Evolutionary conservation across 1,140 invertebrate genomes (phyloP).

Genomic region (Drosophila oshimai): DNA sequence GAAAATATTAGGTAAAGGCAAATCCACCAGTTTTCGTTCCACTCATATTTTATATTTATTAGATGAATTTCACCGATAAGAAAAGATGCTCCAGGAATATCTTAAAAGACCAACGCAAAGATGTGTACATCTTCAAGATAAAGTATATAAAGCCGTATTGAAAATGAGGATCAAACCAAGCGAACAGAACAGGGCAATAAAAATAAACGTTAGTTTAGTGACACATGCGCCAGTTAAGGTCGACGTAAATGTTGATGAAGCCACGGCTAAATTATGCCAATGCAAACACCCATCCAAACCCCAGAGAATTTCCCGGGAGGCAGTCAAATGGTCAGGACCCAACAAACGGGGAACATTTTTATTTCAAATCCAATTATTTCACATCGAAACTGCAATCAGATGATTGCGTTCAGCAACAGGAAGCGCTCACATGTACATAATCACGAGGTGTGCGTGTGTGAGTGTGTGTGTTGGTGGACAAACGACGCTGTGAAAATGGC

Average conservation of each 20-base stretch:
- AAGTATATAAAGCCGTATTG: slow-evolving; percentile 2
- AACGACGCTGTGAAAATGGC: slow-evolving; percentile 68
- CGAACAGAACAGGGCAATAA: slow-evolving; percentile 44
- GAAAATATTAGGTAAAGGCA: not conserved
- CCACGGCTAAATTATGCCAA: slow-evolving; percentile 56
- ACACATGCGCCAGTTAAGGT: slow-evolving; percentile 53
- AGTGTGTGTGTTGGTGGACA: slow-evolving; percentile 7
- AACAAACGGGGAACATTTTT: slow-evolving; percentile 68
- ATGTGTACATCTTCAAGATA: not conserved
- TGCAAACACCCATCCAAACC: slow-evolving; percentile 13
- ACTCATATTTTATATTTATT: too few species aligned
- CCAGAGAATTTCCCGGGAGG: not conserved
- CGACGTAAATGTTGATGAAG: slow-evolving; percentile 37
- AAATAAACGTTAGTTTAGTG: slow-evolving; percentile 74
- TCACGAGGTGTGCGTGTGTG: not conserved
- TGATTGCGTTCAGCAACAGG: slow-evolving; percentile 76
- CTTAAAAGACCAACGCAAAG: not conserved
- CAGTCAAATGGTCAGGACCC: slow-evolving; percentile 19
- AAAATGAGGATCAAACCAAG: slow-evolving; percentile 39
- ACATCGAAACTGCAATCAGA: slow-evolving; percentile 77
- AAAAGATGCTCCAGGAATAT: too few species aligned
- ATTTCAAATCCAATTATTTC: slow-evolving; percentile 81
- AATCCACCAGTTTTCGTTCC: not conserved
- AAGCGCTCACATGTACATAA: slow-evolving; percentile 24
- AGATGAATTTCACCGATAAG: too few species aligned